Percentiles rank a stretch among this genome's conserved stretches.
Evolutionary conservation across 2,113 vertebrate species (phyloP).

Genomic region (Crotalus tigris): DNA sequence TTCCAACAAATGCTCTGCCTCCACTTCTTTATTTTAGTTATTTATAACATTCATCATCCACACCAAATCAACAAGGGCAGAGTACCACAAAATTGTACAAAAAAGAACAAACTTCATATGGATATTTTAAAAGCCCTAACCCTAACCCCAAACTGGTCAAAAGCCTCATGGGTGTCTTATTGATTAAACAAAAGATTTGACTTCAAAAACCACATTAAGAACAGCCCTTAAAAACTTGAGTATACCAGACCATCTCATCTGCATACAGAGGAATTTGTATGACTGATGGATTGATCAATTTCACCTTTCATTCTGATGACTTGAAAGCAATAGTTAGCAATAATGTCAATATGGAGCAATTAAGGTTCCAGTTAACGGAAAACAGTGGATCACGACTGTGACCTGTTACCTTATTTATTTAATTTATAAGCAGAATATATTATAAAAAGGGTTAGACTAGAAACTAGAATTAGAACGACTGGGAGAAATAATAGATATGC

Average conservation of each 20-base stretch:
- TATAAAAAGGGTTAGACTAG: background rate
- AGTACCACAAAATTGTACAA: background rate
- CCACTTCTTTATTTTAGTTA: background rate
- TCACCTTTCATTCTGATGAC: background rate
- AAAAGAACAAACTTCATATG: background rate
- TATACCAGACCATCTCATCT: background rate
- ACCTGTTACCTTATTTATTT: background rate
- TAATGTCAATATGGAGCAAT: background rate
- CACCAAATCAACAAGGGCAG: background rate
- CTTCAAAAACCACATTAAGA: background rate
- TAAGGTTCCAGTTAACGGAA: background rate
- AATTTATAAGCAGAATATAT: background rate
- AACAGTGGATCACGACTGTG: background rate
- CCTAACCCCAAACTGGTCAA: background rate
- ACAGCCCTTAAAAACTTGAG: background rate
- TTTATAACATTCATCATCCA: background rate
- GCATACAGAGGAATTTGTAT: background rate
- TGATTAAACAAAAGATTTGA: background rate
- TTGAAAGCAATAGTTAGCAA: background rate
- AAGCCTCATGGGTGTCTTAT: background rate
- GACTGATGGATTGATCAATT: background rate
- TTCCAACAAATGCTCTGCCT: background rate
- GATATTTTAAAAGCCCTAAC: background rate
- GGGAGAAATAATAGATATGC: background rate
- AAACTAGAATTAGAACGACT: background rate